Percentiles rank a stretch among this genome's conserved stretches.
phyloP scores from a whole-genome alignment of 1,140 invertebrate species.

The Catajapyx aquilonaris region DNA sequence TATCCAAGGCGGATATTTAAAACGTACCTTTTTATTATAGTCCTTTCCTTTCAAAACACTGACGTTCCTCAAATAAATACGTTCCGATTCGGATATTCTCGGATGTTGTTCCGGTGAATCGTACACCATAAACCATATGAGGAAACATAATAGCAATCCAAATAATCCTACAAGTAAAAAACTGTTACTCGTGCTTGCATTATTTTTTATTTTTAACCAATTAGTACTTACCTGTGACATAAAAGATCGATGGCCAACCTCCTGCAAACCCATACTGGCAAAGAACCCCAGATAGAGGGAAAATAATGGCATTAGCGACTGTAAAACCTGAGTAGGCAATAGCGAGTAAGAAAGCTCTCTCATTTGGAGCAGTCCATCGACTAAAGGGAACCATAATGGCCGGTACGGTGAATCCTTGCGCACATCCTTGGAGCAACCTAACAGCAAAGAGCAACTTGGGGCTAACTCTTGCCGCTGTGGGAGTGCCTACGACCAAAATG shows the following conservation, averaged over 20 bases:
- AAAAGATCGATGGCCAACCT: constrained; percentile 25
- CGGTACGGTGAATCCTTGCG: constrained; percentile 28
- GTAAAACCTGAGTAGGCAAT: constrained; percentile 21
- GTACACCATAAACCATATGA: constrained; percentile 22
- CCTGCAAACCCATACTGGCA: constrained; percentile 19
- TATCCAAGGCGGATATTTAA: too few species aligned
- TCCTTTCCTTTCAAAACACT: constrained; percentile 4
- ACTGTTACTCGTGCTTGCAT: too few species aligned
- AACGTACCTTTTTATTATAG: too few species aligned
- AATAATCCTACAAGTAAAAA: constrained; percentile 12
- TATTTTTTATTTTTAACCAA: too few species aligned
- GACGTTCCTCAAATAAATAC: constrained; percentile 18
- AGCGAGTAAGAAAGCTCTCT: constrained; percentile 19
- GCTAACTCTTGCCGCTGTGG: constrained; percentile 19
- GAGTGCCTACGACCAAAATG: constrained; percentile 20
- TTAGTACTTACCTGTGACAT: constrained; percentile 15
- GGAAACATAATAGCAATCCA: constrained; percentile 22
- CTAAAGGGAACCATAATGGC: constrained; percentile 29
- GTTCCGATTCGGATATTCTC: constrained; percentile 25
- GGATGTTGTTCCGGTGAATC: constrained; percentile 26
- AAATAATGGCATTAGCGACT: constrained; percentile 19
- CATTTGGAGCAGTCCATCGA: constrained; percentile 28
- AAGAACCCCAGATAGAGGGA: constrained; percentile 20
- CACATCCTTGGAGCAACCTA: constrained; percentile 21
- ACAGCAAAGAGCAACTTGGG: constrained; percentile 19